Evolutionary conservation across 2,797 vertebrate species (phyloP), one percentile per base, ranked within the genome.

Genomic region (Catharus ustulatus): DNA sequence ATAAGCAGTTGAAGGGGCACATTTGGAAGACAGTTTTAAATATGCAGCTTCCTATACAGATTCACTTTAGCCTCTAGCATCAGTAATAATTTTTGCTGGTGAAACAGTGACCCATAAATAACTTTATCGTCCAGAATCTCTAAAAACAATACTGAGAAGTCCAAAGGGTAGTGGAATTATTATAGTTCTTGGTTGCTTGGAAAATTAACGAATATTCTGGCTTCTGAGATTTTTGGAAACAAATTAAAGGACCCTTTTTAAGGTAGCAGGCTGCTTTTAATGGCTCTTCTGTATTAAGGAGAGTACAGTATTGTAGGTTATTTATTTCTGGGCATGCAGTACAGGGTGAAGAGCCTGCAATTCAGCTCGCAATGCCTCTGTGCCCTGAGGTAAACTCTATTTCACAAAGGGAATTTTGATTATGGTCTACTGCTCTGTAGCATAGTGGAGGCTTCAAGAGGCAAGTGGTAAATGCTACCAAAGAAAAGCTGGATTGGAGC

Each of bases 361-460:
- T 97, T 97, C 97, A 96, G 90, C 87, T 82, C 89, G 97, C 96
- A 96, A 85, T 97, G 96, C 96, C 82, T 96, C 85, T 97, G 96
- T 98, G 98, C 98, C 98, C 98, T 94, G 97, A 98, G 98, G 98
- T 98, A 98, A 98, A 98, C 98, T 97, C 95, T 95, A 84, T 97
- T 98, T 98, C 98, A 98, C 98, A 98, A 98, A 98, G 98, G 97
- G 98, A 98, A 98, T 98, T 98, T 98, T 98, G 97, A 98, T 98
- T 98, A 98, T 98, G 97, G 97, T 97, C 98, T 98, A 96, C 98
- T 98, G 98, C 98, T 98, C 97, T 98, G 97, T 97, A 98, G 98
- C 98, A 97, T 97, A 98, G 98, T 97, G 97, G 97, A 98, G 98
- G 98, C 97, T 98, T 98, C 97, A 97, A 97, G 98, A 98, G 98